Base-by-base conservation (phyloP, 1,140 invertebrate genomes). In the Drosophila parvula region DNA sequence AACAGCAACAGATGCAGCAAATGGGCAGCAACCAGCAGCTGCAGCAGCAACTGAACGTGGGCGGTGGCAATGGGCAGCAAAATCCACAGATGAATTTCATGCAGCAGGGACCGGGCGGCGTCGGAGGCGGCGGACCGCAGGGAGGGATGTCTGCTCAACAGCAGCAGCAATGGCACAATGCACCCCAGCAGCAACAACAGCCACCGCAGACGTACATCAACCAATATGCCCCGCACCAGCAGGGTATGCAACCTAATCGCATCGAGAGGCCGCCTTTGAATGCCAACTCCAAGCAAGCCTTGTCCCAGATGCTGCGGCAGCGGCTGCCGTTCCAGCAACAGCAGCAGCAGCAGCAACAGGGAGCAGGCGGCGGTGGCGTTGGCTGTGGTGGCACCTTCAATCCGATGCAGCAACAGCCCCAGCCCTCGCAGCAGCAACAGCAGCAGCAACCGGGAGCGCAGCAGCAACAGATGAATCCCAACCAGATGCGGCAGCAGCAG, bases 221-320 rank as follows among this genome's bases (percentile, higher is more conserved):
- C 41, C 91, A 92, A 44, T 90, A 82, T 59, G 48, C 62, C 3
- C 78, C 79, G 27, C 85, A 89, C 43, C 82, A 88, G 44, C 90
- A 89, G 57, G 81, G 78, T 11, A 81, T 86, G 75, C 83, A 92
- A 74, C 95, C 95, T 34, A 95, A 94, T 55, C 93, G 95, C 48
- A 95, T 95, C 59, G 95, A 96, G 64, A 92, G 95, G 32, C 95
- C 95, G 0, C 94, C 94, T 16, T 92, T 94, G 82, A 95, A 95
- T 88, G 61, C 80, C 2, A 95, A 95, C 65, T 96, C 96, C 0
- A 98, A 98, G 81, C 96, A 97, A 89, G 97, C 97, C 1, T 91
- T 98, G 4, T 96, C 96, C 4, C 95, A 97, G 74, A 97, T 98
- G 96, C 92, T 98, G 50, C 93, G 96, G 2, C 94, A 95, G 74